Evolutionary conservation across 2,888 invertebrate species (phyloP), one percentile per base, ranked within the genome.

Genomic region (Nasonovia ribisnigri): DNA sequence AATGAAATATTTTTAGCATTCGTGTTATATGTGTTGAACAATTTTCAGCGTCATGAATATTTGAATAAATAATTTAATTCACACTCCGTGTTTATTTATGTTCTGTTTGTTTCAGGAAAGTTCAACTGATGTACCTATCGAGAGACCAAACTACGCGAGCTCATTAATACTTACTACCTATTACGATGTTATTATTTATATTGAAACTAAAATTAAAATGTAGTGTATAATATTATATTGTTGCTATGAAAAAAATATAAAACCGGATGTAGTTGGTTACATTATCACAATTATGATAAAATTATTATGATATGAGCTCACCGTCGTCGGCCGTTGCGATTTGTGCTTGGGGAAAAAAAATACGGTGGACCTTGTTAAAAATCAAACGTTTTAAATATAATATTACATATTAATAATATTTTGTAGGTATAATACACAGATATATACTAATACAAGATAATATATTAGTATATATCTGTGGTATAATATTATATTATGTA

Each of bases 81-180:
- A 26, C 48, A 67, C 42, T 84, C 26, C n/a, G 13, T 48, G 29
- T 67, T 88, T 13, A 92, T 60, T 60, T 26, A 87, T 67, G 48
- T 87, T 57, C 42, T 92, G 77, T 93, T 48, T 84, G 77, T 93
- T 93, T 93, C 93, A 93, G 93, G 89, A 60, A 57, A n/a, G 24
- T 90, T 86, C 6, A 36, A 93, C 43, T 90, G 84, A 93, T 29
- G n/a, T 54, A 86, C 43, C 46, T 46, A 29, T 46, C 43, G 4
- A 88, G 84, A 84, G 46, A 67, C 54, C n/a, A 42, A 88, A 84
- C 43, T 60, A 54, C 77, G 13, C 16, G 87, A 60, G 36, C 26
- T 86, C 36, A 48, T 36, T 36, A 36, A 51, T 51, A 46, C 42
- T 86, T 48, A 54, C n/a, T 84, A 91, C 16, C 36, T 48, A 67